phyloP scores from a whole-genome alignment of 2,113 vertebrate species.

The Chlorodrepanis virens region DNA sequence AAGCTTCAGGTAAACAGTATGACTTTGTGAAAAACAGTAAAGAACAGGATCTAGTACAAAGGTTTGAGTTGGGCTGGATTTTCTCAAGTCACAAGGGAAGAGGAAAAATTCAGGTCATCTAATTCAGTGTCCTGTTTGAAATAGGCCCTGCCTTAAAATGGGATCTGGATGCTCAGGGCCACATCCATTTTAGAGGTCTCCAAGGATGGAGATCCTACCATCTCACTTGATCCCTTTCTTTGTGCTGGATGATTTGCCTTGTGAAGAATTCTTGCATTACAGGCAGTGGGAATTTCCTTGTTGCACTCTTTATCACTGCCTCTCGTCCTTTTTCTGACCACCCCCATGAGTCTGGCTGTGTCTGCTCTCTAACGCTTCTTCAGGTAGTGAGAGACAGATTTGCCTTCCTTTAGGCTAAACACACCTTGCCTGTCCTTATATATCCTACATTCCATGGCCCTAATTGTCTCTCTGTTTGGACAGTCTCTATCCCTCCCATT shows the following conservation, averaged over 20 bases:
- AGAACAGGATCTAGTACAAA: neutral
- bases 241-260: neutral
- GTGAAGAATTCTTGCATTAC: neutral
- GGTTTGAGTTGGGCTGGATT: neutral
- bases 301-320: neutral
- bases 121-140: neutral
- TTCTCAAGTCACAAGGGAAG: neutral
- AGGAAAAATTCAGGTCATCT: neutral
- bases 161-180: neutral
- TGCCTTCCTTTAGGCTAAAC: neutral
- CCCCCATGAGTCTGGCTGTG: neutral
- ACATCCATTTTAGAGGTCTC: neutral
- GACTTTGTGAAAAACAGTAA: neutral
- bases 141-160: neutral
- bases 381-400: neutral
- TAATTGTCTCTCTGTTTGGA: neutral
- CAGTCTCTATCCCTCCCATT: neutral
- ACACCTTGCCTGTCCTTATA: neutral
- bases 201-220: neutral
- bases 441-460: neutral
- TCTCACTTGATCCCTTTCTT: neutral
- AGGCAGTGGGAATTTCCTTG: neutral
- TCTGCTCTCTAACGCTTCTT: neutral
- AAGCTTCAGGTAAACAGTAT: slow-evolving; percentile 83
- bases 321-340: neutral